Percentiles rank a stretch among this genome's conserved stretches.
phyloP scores from a whole-genome alignment of 1,140 invertebrate species.

The Pseudomyrmex pallidus region DNA sequence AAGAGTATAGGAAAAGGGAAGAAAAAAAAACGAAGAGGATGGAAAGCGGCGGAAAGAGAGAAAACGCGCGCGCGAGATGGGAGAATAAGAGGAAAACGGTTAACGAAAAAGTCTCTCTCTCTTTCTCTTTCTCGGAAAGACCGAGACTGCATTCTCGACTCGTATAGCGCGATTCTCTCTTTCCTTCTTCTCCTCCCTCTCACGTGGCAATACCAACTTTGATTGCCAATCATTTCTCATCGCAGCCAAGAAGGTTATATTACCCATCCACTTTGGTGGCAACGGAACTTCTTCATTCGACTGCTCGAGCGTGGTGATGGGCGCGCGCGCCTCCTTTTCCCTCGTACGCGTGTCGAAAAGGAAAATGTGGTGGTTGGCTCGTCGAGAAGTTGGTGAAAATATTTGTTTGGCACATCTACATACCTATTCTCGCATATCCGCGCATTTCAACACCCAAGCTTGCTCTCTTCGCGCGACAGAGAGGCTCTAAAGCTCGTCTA shows the following conservation, averaged over 20 bases:
- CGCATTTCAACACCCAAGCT: constrained; percentile 53
- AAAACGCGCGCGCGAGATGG: background rate
- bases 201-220: constrained; percentile 75
- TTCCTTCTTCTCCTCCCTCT: background rate
- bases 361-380: constrained; percentile 38
- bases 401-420: constrained; percentile 65
- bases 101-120: constrained; percentile 65
- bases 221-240: constrained; percentile 80
- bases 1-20: background rate
- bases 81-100: constrained; percentile 13
- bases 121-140: constrained; percentile 46
- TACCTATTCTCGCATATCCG: constrained; percentile 42
- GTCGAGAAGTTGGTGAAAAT: constrained; percentile 71
- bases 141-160: constrained; percentile 50
- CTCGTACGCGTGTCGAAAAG: background rate
- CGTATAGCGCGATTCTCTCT: constrained; percentile 13
- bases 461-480: constrained; percentile 31
- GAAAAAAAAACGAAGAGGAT: background rate
- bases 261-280: constrained; percentile 72
- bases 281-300: constrained; percentile 48
- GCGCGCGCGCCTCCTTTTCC: background rate
- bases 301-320: constrained; percentile 5
- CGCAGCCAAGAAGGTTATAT: constrained; percentile 75
- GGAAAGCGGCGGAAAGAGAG: background rate
- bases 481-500: background rate